Conservation (phyloP, 2,113 vertebrate genomes). For the Aegypius monachus region DNA sequence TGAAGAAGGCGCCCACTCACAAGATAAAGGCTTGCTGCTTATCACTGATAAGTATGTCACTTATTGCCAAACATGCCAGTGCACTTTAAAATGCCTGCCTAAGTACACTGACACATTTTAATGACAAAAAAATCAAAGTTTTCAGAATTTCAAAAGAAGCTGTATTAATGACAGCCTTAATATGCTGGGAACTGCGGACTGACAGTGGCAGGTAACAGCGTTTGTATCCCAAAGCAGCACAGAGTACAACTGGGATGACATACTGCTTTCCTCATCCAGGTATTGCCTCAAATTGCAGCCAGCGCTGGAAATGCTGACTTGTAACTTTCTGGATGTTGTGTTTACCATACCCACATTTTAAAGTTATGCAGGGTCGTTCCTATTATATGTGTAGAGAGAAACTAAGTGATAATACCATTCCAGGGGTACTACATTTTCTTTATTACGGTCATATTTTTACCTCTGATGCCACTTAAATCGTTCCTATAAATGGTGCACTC, state of each 20-base stretch:
- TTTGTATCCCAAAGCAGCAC: not conserved
- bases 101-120: not conserved
- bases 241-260: not conserved
- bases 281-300: not conserved
- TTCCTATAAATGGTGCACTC: not conserved
- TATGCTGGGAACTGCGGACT: accelerated
- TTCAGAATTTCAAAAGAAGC: not conserved
- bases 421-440: not conserved
- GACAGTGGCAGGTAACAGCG: not conserved
- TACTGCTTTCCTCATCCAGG: not conserved
- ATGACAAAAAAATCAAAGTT: not conserved
- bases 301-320: not conserved
- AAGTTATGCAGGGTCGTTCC: not conserved
- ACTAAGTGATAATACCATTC: not conserved
- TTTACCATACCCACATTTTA: not conserved
- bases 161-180: not conserved
- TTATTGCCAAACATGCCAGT: accelerated
- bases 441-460: not conserved
- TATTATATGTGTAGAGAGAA: not conserved
- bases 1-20: not conserved
- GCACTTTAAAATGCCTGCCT: not conserved
- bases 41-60: not conserved
- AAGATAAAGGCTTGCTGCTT: not conserved
- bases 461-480: not conserved
- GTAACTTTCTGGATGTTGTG: not conserved